Conservation (phyloP, 2,888 invertebrate species). For the Branchellion lobata region DNA sequence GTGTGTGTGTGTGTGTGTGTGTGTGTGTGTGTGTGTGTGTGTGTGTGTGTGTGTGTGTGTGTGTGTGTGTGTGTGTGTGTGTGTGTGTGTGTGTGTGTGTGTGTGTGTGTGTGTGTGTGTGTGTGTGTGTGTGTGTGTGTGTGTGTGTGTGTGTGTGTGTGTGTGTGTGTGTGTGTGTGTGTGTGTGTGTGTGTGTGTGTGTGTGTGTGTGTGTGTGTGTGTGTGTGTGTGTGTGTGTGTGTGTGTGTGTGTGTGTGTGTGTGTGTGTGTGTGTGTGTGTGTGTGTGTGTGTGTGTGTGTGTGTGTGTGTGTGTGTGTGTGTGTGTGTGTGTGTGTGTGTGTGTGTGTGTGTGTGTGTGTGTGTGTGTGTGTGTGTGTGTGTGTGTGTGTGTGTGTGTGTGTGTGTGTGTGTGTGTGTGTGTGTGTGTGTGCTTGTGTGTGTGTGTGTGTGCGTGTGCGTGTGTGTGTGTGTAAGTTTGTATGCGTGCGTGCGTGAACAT, state of each 20-base stretch:
- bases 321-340: background rate
- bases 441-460: background rate
- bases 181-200: background rate
- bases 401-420: background rate
- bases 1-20: constrained; percentile 11
- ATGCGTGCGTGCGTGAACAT: background rate
- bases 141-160: constrained; percentile 12
- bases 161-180: background rate
- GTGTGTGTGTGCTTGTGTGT: background rate
- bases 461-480: background rate
- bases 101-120: background rate
- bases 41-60: background rate
- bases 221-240: too few relatives aligned
- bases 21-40: background rate
- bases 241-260: background rate
- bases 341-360: constrained; percentile 63
- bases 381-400: background rate
- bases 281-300: constrained; percentile 11
- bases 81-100: too few relatives aligned
- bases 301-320: background rate
- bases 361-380: too few relatives aligned
- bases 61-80: constrained; percentile 63
- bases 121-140: background rate
- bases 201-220: constrained; percentile 63
- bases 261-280: background rate